Evolutionary conservation across 2,113 vertebrate genomes (phyloP).

Genomic region (Urocolius indicus): DNA sequence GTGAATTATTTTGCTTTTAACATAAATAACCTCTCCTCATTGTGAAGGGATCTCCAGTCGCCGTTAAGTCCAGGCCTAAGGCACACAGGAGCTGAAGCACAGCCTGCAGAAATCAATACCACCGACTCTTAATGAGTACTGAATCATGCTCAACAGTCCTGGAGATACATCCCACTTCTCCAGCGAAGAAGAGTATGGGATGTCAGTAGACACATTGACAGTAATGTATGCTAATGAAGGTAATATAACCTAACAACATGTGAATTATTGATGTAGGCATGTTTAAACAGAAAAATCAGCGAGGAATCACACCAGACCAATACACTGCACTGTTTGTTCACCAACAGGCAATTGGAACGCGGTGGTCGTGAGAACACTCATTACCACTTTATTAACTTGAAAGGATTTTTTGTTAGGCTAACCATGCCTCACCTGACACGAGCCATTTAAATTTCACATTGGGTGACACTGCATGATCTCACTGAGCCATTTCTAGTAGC

Average conservation of each 20-base stretch:
- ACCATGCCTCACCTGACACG: background rate
- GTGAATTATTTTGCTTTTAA: conserved; percentile 42
- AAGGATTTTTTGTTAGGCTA: background rate
- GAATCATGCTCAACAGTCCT: conserved; percentile 19
- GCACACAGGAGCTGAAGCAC: background rate
- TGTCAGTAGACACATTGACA: conserved; percentile 32
- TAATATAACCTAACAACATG: conserved; percentile 44
- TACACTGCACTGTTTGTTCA: background rate
- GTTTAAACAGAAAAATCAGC: conserved; percentile 46
- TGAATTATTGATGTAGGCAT: conserved; percentile 61
- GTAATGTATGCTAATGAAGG: conserved; percentile 57
- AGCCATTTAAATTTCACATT: background rate
- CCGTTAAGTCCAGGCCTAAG: background rate
- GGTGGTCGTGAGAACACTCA: background rate
- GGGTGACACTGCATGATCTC: background rate
- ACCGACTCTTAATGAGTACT: conserved; percentile 27
- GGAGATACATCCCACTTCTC: conserved; percentile 1
- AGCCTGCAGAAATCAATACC: conserved; percentile 36
- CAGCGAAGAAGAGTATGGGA: conserved; percentile 19
- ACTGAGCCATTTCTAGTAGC: background rate
- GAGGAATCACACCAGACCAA: background rate
- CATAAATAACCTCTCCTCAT: background rate
- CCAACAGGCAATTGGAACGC: background rate
- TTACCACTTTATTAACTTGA: background rate
- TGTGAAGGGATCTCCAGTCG: background rate